These are phyloP conservation scores for Poliocrania exsul DNA, from an alignment of 2,797 vertebrate species.

Conservation along the genomic window DNA sequence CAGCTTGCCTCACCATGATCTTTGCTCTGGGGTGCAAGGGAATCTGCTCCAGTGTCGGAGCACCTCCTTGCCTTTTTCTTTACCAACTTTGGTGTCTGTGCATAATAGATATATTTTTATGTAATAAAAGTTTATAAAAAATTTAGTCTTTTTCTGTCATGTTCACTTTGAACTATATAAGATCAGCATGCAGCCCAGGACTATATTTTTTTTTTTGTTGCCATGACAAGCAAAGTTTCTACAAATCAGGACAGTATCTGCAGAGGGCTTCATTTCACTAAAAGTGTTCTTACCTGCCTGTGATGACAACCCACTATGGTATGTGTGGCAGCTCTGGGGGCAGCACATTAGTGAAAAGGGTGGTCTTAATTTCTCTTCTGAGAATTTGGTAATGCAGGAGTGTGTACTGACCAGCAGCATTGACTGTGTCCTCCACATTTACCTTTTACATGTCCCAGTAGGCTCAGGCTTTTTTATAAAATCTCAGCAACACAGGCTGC, in stretches of 20 bases:
- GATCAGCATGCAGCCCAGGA: not conserved
- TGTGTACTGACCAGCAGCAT: not conserved
- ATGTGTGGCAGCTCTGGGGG: not conserved
- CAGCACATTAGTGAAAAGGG: not conserved
- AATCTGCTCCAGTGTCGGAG: not conserved
- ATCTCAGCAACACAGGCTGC: not conserved
- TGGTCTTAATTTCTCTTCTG: not conserved
- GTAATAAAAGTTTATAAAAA: not conserved
- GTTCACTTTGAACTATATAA: not conserved
- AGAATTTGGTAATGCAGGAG: not conserved
- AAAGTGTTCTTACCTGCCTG: not conserved
- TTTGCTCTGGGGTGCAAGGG: not conserved
- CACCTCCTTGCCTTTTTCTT: not conserved
- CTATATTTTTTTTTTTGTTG: not conserved
- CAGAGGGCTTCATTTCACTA: not conserved
- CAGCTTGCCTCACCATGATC: not conserved
- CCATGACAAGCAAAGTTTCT: not conserved
- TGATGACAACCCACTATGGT: not conserved
- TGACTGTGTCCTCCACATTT: fast-evolving
- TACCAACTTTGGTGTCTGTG: not conserved
- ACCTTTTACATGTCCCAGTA: not conserved
- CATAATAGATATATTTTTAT: not conserved
- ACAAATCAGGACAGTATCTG: not conserved
- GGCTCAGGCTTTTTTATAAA: not conserved
- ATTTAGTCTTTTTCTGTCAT: not conserved